Base-by-base conservation (phyloP, 2,888 invertebrate species). In the Spisula solida region DNA sequence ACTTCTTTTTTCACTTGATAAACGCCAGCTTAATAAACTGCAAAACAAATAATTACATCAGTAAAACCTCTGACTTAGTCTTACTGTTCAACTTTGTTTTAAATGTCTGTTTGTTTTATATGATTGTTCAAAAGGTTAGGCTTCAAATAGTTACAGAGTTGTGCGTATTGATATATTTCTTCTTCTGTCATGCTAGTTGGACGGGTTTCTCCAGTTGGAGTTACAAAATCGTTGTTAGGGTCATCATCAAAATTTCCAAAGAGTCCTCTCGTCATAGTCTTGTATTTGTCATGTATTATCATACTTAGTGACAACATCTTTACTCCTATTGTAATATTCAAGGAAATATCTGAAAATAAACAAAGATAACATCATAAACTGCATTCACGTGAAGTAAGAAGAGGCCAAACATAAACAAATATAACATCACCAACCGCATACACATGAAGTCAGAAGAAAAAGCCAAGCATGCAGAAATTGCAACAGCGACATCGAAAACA, bases 221-320 rank as follows among this genome's bases (percentile, higher is more conserved):
- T 85, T n/a, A 87, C 84, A 87, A 95, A 92, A 85, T 95, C 95
- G 85, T 95, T 94, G 29, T 56, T 81, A 0, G 87, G 81, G 80
- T 95, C 90, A n/a, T 88, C 89, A 90, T 94, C 94, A 85, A 93
- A 94, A 47, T 94, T 93, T 1, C 95, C 95, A 66, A 94, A 94
- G n/a, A 95, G 89, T 2, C 95, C 95, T 0, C 88, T 85, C 0
- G 94, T 94, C 16, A 87, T 86, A 48, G 88, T 88, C 70, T 82
- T 88, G 85, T 93, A 94, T 20, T 89, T 92, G 12, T 93, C 91
- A 5, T 94, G 88, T 4, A 92, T 78, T 60, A 89, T 60, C 75
- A 93, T 60, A n/a, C 86, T 82, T 12, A 93, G 10, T 18, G 93
- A 90, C 86, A 94, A 79, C 90, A 90, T 90, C 34, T 60, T 25